These are phyloP conservation scores for Cotesia chilonis DNA, from an alignment of 1,140 invertebrate genomes.

Conservation along the genomic window DNA sequence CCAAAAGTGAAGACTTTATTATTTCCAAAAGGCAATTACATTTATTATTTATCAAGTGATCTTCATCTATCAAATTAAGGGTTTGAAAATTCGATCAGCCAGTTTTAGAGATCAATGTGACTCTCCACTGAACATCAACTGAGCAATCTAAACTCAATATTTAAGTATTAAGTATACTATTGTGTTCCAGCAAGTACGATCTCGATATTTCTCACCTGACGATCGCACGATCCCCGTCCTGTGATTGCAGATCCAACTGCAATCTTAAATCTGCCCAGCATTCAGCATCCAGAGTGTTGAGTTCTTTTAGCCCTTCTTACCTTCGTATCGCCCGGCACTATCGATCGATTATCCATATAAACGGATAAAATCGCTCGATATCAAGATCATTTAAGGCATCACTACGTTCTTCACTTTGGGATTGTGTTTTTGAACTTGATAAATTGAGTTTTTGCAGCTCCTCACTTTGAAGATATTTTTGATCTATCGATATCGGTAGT, in stretches of 20 bases:
- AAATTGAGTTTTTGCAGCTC: not conserved
- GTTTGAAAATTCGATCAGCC: conserved; percentile 15
- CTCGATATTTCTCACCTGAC: conserved; percentile 22
- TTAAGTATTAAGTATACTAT: not conserved
- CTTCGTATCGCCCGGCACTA: conserved; percentile 44
- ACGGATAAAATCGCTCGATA: conserved; percentile 53
- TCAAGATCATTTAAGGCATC: conserved; percentile 50
- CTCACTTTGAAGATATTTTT: not conserved
- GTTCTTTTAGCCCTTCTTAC: conserved; percentile 33
- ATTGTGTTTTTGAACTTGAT: not conserved
- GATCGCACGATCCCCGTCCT: conserved; percentile 2
- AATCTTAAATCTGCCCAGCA: conserved; percentile 45
- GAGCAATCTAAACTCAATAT: not conserved
- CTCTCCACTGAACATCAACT: not conserved
- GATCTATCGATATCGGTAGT: not conserved
- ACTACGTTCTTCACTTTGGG: conserved; percentile 41
- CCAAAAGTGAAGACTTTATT: not conserved
- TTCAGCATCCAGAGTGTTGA: too few relatives aligned
- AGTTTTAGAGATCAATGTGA: not conserved
- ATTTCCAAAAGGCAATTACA: too few relatives aligned
- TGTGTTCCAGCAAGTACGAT: conserved; percentile 11
- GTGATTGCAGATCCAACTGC: conserved; percentile 32
- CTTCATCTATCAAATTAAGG: too few relatives aligned
- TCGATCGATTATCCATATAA: conserved; percentile 43
- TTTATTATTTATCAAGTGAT: too few relatives aligned